Base-by-base conservation (phyloP, 2,888 invertebrate genomes). In the Eilema depressum region DNA sequence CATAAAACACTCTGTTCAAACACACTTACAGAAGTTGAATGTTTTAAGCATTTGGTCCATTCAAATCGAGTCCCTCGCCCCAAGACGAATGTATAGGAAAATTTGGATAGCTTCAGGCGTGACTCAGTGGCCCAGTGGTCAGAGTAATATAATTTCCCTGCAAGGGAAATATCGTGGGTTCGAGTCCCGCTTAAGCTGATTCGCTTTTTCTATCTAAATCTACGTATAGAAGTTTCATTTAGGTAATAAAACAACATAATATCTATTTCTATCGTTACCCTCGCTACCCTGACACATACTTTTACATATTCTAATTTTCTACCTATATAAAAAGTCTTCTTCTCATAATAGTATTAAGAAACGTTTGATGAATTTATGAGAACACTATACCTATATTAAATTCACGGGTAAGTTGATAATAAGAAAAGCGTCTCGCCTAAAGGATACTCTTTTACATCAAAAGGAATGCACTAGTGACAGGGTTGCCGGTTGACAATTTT, bases 401-500 rank as follows among this genome's bases (percentile, higher is more conserved):
- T 86, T 88, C 83, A 88, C 83, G 86, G 84, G 79, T 87, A 89
- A 90, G 86, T 89, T 89, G 88, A 87, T 91, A 89, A 90, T 90
- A 92, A 90, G 91, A 90, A 90, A 90, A 91, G 85, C 87, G 87
- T 85, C 85, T 86, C 85, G 85, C 86, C 88, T 82, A 86, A 90
- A 90, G 89, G 90, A 91, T 88, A 91, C 91, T 88, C 89, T 88
- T 79, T 90, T 85, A 92, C 91, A 89, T 92, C 92, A 92, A 93
- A 92, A 89, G 88, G 89, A 91, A 92, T 93, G 92, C 92, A 91
- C 86, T 86, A 86, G 76, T 76, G 75, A n/a, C 76, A 92, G 91
- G 92, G 92, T 71, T 92, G 90, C 59, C 82, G 28, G n/a, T 53
- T 10, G 10, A 53, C n/a, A 53, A n/a, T 2, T 53, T 10, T 53